These are phyloP conservation scores for Naso thynnoides DNA, from an alignment of 2,797 vertebrate genomes.

Conservation along the genomic window DNA sequence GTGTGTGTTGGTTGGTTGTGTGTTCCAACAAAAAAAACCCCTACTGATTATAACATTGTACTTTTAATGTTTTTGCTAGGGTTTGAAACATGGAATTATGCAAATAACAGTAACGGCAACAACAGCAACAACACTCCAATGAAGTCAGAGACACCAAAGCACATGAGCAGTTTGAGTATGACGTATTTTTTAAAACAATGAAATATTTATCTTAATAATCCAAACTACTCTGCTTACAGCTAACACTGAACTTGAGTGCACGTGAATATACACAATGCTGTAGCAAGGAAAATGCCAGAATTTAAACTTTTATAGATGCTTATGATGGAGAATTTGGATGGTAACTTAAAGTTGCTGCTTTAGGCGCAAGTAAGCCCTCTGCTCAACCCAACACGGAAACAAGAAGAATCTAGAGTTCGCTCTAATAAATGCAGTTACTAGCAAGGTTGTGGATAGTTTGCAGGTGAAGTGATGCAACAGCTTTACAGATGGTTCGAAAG, in stretches of 20 bases:
- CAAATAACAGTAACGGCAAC: no score
- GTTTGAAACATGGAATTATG: no score
- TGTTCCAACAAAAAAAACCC: no score
- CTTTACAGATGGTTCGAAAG: conserved; percentile 52
- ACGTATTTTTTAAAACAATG: no score
- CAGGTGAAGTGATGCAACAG: conserved; percentile 58
- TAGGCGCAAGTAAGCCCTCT: background rate
- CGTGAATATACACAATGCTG: background rate
- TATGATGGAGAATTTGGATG: background rate
- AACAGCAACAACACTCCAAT: no score
- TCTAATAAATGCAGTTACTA: conserved; percentile 4
- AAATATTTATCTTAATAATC: no score
- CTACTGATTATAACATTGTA: no score
- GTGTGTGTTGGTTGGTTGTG: no score
- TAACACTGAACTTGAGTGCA: background rate
- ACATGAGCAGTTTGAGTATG: no score
- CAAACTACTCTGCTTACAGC: no score
- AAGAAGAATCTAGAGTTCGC: background rate
- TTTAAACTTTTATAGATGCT: background rate
- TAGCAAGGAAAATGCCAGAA: background rate
- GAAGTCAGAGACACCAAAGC: no score
- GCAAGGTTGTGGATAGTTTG: conserved; percentile 22
- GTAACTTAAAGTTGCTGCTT: background rate
- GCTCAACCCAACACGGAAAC: background rate
- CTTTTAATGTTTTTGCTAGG: no score